phyloP scores from a whole-genome alignment of 2,797 vertebrate genomes.

The Eremophila alpestris region DNA sequence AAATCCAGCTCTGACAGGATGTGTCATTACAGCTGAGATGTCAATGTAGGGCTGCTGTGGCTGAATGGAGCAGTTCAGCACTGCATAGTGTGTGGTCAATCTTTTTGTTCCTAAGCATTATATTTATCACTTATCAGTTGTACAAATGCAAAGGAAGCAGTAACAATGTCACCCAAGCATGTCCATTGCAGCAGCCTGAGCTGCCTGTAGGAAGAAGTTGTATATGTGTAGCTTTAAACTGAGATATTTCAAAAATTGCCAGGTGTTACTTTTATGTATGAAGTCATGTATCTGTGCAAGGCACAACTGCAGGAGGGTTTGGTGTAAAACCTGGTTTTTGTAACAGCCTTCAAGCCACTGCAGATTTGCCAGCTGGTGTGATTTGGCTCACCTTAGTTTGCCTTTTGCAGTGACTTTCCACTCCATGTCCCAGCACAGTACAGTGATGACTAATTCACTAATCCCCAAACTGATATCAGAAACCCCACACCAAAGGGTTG shows the following conservation, averaged over 20 bases:
- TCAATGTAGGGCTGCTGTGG: not conserved
- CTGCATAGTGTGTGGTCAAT: not conserved
- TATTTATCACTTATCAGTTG: not conserved
- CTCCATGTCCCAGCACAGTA: not conserved
- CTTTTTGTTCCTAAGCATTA: not conserved
- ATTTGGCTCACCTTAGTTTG: not conserved
- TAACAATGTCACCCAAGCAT: not conserved
- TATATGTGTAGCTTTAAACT: not conserved
- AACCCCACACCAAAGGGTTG: not conserved
- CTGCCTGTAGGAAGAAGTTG: not conserved
- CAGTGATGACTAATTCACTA: not conserved
- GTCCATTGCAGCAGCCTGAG: not conserved
- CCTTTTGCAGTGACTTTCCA: not conserved
- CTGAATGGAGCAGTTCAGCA: not conserved
- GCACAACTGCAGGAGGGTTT: not conserved
- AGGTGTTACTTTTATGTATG: not conserved
- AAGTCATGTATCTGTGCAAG: not conserved
- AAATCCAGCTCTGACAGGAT: not conserved
- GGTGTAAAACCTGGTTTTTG: not conserved
- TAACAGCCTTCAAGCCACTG: not conserved
- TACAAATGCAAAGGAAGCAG: not conserved
- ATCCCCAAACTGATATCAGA: not conserved
- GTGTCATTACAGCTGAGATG: not conserved
- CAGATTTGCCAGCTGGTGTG: not conserved
- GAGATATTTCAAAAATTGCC: not conserved